Percentiles rank a stretch among this genome's conserved stretches.
Conservation (phyloP, 1,140 invertebrate species). For the Arion vulgaris region DNA sequence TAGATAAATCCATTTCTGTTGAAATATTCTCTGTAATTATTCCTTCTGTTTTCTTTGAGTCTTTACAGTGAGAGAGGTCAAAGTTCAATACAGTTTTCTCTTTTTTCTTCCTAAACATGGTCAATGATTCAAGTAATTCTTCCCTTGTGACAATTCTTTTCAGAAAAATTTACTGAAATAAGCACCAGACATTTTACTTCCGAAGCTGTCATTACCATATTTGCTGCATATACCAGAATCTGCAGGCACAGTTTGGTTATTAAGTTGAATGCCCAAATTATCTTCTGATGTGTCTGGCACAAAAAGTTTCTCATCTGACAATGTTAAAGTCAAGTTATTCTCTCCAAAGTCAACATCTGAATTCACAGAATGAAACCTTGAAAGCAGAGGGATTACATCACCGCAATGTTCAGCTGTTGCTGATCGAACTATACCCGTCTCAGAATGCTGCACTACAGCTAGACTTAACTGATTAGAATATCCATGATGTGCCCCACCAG, state of each 20-base stretch:
- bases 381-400: slow-evolving; percentile 17
- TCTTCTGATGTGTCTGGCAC: not conserved
- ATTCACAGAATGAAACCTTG: slow-evolving; percentile 26
- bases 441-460: not conserved
- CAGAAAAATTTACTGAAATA: not conserved
- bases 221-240: no score
- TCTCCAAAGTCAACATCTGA: slow-evolving; percentile 26
- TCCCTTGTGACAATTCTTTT: not conserved
- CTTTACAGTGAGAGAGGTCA: not conserved
- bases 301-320: slow-evolving; percentile 26
- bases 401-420: not conserved
- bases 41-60: not conserved
- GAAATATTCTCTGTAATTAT: not conserved
- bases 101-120: not conserved
- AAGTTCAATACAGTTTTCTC: not conserved
- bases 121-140: not conserved
- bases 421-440: slow-evolving; percentile 1
- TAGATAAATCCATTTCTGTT: not conserved
- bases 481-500: not conserved
- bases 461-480: not conserved
- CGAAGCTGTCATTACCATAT: not conserved
- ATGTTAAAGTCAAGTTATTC: slow-evolving; percentile 8
- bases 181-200: not conserved
- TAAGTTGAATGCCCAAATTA: not conserved
- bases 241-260: not conserved